Evolutionary conservation across 2,113 vertebrate genomes (phyloP).

Genomic region (Gila orcuttii): DNA sequence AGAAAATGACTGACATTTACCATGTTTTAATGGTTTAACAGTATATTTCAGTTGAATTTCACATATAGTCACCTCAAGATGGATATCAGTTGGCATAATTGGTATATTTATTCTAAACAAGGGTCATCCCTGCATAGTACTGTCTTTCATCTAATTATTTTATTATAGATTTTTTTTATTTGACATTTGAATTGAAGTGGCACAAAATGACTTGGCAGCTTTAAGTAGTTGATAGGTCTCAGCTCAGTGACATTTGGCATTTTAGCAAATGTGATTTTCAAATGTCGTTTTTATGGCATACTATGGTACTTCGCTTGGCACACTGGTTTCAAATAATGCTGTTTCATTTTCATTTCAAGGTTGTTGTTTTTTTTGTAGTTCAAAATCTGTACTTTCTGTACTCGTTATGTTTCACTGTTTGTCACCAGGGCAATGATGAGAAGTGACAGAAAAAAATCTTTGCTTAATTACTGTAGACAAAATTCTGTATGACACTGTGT

Average conservation of each 20-base stretch:
- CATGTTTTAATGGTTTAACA: slow-evolving; percentile 40
- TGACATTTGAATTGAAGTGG: slow-evolving; percentile 26
- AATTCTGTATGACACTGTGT: slow-evolving; percentile 20
- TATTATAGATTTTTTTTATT: neutral
- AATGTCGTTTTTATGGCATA: neutral
- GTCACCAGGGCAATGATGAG: slow-evolving; percentile 11
- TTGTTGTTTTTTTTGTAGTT: neutral
- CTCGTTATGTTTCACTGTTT: neutral
- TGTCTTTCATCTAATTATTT: slow-evolving; percentile 1
- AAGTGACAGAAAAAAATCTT: neutral
- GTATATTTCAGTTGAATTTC: neutral
- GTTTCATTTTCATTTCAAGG: too few species aligned
- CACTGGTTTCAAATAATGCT: neutral
- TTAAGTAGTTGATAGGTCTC: slow-evolving; percentile 11
- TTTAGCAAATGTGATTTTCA: neutral
- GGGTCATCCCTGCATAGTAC: neutral
- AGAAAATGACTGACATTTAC: slow-evolving; percentile 2
- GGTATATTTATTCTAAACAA: neutral
- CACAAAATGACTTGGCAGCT: slow-evolving; percentile 19
- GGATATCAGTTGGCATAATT: neutral
- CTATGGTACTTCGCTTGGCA: neutral
- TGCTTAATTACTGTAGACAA: slow-evolving; percentile 1
- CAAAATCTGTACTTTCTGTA: neutral
- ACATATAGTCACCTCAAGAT: neutral
- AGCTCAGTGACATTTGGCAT: neutral